Evolutionary conservation across 2,888 invertebrate genomes (phyloP), one percentile per base, ranked within the genome.

Genomic region (Campopleginae sp.): DNA sequence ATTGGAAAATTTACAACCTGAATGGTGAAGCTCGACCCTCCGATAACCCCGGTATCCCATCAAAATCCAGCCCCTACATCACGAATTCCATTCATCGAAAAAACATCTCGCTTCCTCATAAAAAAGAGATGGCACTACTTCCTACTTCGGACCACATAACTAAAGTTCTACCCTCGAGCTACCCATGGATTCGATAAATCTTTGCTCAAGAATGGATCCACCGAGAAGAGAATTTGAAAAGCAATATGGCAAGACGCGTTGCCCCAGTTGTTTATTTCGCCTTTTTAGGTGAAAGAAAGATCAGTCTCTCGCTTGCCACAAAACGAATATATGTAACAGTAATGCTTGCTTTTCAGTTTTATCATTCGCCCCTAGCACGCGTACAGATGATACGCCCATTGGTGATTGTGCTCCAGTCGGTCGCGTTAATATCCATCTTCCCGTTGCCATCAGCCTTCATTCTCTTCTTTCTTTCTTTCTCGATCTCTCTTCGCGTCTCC

Each of bases 341-440:
- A n/a, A 85, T 72, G 77, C 68, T 70, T 8, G 44, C 61, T 77
- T 86, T 74, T 68, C 33, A 44, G 65, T 58, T 66, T 61, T 23
- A 19, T 74, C 51, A 65, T 76, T 75, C 79, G 71, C 66, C 71
- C 76, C 68, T 63, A 66, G 85, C 85, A 80, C 86, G 85, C 79
- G 84, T 63, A 78, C 77, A 58, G 70, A 54, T 48, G 66, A 76
- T 78, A 88, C 89, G 89, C 90, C 91, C 89, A 90, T 90, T 88
- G 89, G 87, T 88, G 88, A 90, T 88, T 89, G 87, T 80, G 61
- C 71, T 68, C 14, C 74, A 42, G 31, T 65, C 88, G 87, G 88
- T 88, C 86, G 89, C 89, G 89, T 90, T 90, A 91, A 91, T 92
- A 88, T 90, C 89, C 82, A 86, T 85, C 85, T 80, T 82, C 61